These are phyloP conservation scores for Anolis apletophallus DNA, from an alignment of 2,797 vertebrate genomes.

Conservation along the genomic window DNA sequence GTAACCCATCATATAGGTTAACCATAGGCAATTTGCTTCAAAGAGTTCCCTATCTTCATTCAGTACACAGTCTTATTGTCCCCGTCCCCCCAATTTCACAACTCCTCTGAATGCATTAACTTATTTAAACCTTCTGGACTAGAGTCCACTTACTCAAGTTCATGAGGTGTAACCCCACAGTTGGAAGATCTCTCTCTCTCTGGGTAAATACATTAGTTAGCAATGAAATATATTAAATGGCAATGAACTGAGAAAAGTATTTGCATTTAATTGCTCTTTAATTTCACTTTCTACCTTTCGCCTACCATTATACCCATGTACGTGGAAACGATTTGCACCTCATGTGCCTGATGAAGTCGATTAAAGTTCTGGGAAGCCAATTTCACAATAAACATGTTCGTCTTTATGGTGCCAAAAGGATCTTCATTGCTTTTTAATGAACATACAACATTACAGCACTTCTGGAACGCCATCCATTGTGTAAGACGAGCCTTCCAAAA, in stretches of 20 bases:
- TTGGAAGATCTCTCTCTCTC: not conserved
- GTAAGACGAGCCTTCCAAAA: not conserved
- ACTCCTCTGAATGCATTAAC: not conserved
- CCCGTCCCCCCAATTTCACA: not conserved
- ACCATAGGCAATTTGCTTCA: not conserved
- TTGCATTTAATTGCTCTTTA: not conserved
- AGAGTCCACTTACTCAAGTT: not conserved
- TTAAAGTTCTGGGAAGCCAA: not conserved
- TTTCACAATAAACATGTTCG: not conserved
- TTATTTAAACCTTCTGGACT: not conserved
- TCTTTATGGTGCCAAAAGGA: not conserved
- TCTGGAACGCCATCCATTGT: not conserved
- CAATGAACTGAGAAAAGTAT: not conserved
- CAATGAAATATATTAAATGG: not conserved
- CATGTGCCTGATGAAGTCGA: not conserved
- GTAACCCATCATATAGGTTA: no score
- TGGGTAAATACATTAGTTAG: not conserved
- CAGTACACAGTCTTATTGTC: not conserved
- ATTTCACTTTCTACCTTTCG: not conserved
- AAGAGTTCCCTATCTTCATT: not conserved
- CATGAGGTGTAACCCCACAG: not conserved
- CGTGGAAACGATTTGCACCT: not conserved
- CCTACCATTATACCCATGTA: not conserved
- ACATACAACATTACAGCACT: not conserved
- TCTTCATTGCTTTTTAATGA: not conserved